Evolutionary conservation across 2,797 vertebrate species (phyloP).

Genomic region (Florisuga fusca): DNA sequence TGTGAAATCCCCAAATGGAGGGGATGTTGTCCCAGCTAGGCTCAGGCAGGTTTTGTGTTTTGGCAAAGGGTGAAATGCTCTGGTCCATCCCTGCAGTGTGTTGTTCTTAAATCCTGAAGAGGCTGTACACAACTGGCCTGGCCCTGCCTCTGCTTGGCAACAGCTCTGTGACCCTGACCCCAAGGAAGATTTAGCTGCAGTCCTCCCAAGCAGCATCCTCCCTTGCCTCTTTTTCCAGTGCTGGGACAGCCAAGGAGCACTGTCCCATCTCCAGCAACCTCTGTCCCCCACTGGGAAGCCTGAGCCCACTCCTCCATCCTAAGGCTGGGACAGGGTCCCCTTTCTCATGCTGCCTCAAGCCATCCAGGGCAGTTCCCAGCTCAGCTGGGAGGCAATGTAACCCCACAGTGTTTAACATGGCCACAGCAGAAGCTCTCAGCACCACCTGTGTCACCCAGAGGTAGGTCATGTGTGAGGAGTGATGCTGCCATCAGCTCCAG

Average conservation of each 20-base stretch:
- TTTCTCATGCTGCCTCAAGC: neutral
- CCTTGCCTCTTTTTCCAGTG: neutral
- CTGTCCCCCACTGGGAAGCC: accelerated
- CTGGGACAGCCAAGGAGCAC: neutral
- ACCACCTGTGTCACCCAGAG: accelerated
- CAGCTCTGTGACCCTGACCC: neutral
- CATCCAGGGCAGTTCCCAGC: accelerated
- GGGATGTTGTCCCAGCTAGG: neutral
- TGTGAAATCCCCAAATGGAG: neutral
- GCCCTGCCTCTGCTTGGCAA: accelerated
- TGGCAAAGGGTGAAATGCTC: neutral
- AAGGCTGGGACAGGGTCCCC: neutral
- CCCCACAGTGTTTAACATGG: neutral
- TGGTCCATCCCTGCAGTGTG: neutral
- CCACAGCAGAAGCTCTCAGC: neutral
- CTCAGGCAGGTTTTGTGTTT: neutral
- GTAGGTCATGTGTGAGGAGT: neutral
- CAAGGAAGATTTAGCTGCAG: neutral
- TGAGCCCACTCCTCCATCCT: neutral
- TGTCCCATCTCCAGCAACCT: accelerated
- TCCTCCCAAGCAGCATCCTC: neutral
- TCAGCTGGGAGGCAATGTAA: neutral
- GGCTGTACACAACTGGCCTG: neutral
- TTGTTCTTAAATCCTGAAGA: neutral
- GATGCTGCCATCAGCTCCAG: neutral